Percentiles rank a stretch among this genome's conserved stretches.
Evolutionary conservation across 2,797 vertebrate genomes (phyloP).

Genomic region (Synaphobranchus kaupii): DNA sequence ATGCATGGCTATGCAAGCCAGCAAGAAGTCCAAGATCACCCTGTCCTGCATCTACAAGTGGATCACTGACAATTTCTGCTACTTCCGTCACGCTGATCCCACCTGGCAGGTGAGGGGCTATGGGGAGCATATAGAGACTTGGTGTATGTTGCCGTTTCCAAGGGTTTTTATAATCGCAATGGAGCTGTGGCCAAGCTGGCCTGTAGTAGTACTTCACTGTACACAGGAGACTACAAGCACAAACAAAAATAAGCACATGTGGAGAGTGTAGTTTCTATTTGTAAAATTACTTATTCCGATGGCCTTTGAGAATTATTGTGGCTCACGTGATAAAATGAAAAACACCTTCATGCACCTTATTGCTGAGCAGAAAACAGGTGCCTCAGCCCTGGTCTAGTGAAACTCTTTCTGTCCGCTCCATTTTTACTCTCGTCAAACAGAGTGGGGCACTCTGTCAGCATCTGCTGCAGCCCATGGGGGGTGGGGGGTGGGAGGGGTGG

Average conservation of each 20-base stretch:
- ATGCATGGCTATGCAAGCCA: conserved; percentile 97
- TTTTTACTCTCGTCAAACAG: conserved; percentile 14
- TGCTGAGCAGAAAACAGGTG: neutral
- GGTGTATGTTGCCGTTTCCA: neutral
- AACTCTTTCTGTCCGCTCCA: neutral
- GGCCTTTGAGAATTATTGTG: neutral
- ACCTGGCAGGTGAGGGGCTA: conserved; percentile 89
- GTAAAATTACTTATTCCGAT: neutral
- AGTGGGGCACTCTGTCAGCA: conserved; percentile 30
- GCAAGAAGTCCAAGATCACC: conserved; percentile 89
- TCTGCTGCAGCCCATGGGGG: conserved; percentile 28
- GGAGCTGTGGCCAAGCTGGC: neutral
- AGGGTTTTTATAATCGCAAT: neutral
- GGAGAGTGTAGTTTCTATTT: neutral
- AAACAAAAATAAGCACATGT: neutral
- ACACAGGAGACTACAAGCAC: neutral
- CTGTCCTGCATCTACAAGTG: conserved; percentile 95
- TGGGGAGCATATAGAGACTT: neutral
- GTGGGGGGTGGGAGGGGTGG: neutral
- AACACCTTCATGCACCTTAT: neutral
- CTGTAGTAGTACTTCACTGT: neutral
- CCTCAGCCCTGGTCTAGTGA: neutral
- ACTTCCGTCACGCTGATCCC: conserved; percentile 91
- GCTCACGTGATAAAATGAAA: neutral
- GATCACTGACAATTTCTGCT: conserved; percentile 98